Conservation (phyloP, 2,113 vertebrate genomes). For the Leucosticte australis region DNA sequence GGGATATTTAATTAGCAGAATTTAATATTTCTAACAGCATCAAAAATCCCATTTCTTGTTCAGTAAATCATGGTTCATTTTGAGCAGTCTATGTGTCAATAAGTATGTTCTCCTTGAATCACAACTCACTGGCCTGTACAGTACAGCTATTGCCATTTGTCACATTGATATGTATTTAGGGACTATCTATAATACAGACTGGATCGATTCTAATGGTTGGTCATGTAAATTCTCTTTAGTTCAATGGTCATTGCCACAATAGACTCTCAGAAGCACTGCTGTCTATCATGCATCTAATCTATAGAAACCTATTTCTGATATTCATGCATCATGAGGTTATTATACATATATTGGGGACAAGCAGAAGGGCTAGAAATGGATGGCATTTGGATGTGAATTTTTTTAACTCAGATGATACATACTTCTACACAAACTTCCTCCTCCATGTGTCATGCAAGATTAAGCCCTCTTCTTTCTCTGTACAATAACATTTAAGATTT, state of each 20-base stretch:
- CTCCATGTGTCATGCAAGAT: background rate
- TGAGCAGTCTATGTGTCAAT: background rate
- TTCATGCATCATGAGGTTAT: background rate
- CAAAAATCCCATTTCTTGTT: background rate
- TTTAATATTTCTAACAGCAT: background rate
- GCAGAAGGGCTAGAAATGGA: background rate
- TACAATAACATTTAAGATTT: background rate
- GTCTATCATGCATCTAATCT: background rate
- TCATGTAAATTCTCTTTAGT: slow-evolving; percentile 44
- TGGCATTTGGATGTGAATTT: background rate
- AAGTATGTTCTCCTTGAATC: slow-evolving; percentile 1
- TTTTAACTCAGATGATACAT: background rate
- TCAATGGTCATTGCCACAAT: slow-evolving; percentile 1
- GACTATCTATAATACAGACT: slow-evolving; percentile 14
- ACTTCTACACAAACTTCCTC: background rate
- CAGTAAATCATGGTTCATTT: background rate
- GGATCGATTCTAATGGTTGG: slow-evolving; percentile 14
- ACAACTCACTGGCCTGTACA: background rate
- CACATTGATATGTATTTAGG: slow-evolving; percentile 30
- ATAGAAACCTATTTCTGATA: slow-evolving; percentile 3
- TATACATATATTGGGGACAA: background rate
- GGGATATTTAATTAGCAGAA: background rate
- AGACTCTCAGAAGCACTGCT: slow-evolving; percentile 16
- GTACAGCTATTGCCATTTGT: slow-evolving; percentile 29
- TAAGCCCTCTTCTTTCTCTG: background rate